These are phyloP conservation scores for Neuroscelio doddi DNA, from an alignment of 2,888 invertebrate species.

Conservation along the genomic window DNA sequence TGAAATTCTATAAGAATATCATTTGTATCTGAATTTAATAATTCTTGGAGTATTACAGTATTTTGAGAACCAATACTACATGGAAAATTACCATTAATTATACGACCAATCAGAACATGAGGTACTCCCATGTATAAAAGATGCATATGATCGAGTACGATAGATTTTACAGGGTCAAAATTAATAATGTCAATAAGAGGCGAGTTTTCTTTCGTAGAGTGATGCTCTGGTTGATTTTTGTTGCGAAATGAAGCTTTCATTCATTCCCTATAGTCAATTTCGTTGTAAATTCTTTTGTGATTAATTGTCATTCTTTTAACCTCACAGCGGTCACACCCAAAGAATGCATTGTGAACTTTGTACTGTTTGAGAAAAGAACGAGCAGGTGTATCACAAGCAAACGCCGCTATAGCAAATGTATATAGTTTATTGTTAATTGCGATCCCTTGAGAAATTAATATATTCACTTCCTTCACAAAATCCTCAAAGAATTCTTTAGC, in stretches of 20 bases:
- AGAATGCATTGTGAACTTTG: conserved; percentile 27
- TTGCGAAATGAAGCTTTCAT: conserved; percentile 26
- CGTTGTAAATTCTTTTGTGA: conserved; percentile 27
- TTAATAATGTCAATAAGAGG: conserved; percentile 17
- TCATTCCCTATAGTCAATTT: conserved; percentile 16
- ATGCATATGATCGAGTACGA: conserved; percentile 36
- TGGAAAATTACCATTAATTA: no score
- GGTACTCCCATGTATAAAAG: conserved; percentile 32
- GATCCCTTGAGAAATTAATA: conserved; percentile 19
- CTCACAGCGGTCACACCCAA: conserved; percentile 28
- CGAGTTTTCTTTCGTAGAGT: conserved; percentile 16
- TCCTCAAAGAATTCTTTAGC: conserved; percentile 28
- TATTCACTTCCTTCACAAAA: conserved; percentile 28
- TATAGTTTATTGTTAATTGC: conserved; percentile 17
- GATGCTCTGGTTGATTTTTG: conserved; percentile 25
- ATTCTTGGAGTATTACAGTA: no score
- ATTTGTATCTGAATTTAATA: no score
- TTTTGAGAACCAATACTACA: no score
- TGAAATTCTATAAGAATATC: conserved; percentile 51
- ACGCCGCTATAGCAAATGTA: conserved; percentile 20
- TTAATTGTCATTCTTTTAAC: conserved; percentile 11
- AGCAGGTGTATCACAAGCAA: conserved; percentile 38
- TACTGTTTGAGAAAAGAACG: conserved; percentile 34
- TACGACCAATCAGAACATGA: no score
- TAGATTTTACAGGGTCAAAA: conserved; percentile 20